phyloP scores from a whole-genome alignment of 2,888 invertebrate species.

The Opisthograptis luteolata region DNA sequence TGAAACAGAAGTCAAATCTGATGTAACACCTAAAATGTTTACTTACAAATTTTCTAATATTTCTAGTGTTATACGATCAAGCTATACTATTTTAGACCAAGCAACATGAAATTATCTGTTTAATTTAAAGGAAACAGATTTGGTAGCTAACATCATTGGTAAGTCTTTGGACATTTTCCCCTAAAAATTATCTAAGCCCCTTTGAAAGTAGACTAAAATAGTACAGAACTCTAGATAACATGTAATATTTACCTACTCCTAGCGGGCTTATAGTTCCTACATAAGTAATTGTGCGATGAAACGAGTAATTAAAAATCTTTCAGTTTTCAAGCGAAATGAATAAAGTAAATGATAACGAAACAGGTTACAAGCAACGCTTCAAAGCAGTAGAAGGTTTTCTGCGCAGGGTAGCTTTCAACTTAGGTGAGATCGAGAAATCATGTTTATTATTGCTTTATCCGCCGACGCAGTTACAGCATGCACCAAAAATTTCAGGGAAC shows the following conservation, averaged over 20 bases:
- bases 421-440: constrained; percentile 48
- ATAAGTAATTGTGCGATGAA: too few species aligned
- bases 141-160: not conserved
- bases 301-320: too few species aligned
- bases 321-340: constrained; percentile 43
- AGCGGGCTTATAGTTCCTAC: too few species aligned
- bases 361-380: constrained; percentile 52
- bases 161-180: too few species aligned
- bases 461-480: not conserved
- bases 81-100: constrained; percentile 16
- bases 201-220: too few species aligned
- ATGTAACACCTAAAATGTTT: not conserved
- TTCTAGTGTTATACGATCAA: constrained; percentile 9
- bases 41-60: constrained; percentile 11
- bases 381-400: constrained; percentile 73
- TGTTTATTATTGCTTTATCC: not conserved
- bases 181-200: too few species aligned
- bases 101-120: constrained; percentile 53
- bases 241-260: too few species aligned
- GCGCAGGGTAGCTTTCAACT: constrained; percentile 67
- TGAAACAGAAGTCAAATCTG: constrained; percentile 2
- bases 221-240: too few species aligned
- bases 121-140: not conserved
- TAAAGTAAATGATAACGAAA: constrained; percentile 31
- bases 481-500: constrained; percentile 58